Base-by-base conservation (phyloP, 2,113 vertebrate species). In the Silurus asotus region DNA sequence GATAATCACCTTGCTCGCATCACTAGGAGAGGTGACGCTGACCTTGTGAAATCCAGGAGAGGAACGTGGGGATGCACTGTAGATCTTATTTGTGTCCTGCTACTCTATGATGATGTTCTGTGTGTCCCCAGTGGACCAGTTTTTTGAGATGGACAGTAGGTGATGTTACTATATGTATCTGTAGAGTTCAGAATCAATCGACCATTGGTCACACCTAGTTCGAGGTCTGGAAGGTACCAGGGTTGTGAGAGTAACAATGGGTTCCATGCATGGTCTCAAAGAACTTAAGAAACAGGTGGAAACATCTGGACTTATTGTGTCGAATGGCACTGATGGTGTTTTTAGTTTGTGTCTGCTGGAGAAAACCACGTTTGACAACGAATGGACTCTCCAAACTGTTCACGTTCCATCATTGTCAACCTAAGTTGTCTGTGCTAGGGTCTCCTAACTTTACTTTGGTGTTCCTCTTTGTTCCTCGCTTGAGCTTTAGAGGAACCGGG, bases 1-100 rank as follows among this genome's bases (percentile, higher is more conserved):
- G 72, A 53, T 75, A 56, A 77, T 77, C n/a, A 77, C 25, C 55
- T 37, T 79, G 25, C 7, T 59, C 76, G 19, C 76, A 79, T 55
- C 28, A 37, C 8, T 37, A 37, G 76, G 15, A 37, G 1, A 0
- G 14, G 55, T 79, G 55, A 59, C 37, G 15, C 9, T 58, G 25
- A 53, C 72, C 20, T 75, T 75, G 67, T 45, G 19, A 25, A 67
- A 67, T 67, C 4, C 4, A 10, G 37, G 65, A 37, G 25, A 70
- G 37, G 6, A 10, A 8, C 15, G 8, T 45, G 37, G 65, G 28
- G 70, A 74, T 74, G 70, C 28, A 15, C 65, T 6, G 65, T 14
- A 62, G 62, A 65, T 65, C n/a, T n/a, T 65, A 65, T 65, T 25
- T 65, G n/a, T 65, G 10, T n/a, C 62, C 5, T 37, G 37, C 37